A percentile compares a stretch with the other conserved stretches of the same genome.
Conservation (phyloP, 2,113 vertebrate genomes). For the Scomber colias region DNA sequence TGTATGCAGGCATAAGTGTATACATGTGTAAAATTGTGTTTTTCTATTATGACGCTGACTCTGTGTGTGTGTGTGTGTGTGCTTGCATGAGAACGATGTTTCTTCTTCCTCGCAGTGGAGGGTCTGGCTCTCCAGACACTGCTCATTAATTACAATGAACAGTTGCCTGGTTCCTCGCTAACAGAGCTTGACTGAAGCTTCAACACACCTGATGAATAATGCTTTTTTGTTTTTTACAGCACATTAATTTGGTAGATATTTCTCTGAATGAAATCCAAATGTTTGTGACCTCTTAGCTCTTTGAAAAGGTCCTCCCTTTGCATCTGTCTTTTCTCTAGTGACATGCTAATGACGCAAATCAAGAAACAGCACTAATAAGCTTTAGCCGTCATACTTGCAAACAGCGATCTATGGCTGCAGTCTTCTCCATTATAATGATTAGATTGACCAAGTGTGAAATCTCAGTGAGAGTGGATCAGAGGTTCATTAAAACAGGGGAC, state of each 20-base stretch:
- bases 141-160: slow-evolving; percentile 67
- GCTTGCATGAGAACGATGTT: neutral
- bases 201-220: slow-evolving; percentile 70
- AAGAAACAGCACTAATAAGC: slow-evolving; percentile 72
- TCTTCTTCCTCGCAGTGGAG: slow-evolving; percentile 29
- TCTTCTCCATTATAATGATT: slow-evolving; percentile 64
- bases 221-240: slow-evolving; percentile 63
- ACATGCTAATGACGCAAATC: slow-evolving; percentile 70
- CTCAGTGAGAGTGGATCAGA: slow-evolving; percentile 55
- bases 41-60: slow-evolving; percentile 1
- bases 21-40: neutral
- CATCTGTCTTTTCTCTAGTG: slow-evolving; percentile 56
- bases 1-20: neutral
- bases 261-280: slow-evolving; percentile 58
- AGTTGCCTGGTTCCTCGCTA: slow-evolving; percentile 54
- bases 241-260: slow-evolving; percentile 68
- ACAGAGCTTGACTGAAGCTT: slow-evolving; percentile 47
- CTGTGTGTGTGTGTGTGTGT: neutral
- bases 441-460: slow-evolving; percentile 71
- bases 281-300: slow-evolving; percentile 47
- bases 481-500: slow-evolving; percentile 54
- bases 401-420: slow-evolving; percentile 47
- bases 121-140: slow-evolving; percentile 44
- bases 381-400: slow-evolving; percentile 60
- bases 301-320: slow-evolving; percentile 56